Evolutionary conservation across 2,888 invertebrate genomes (phyloP), one percentile per base, ranked within the genome.

Genomic region (Chromoteleia sp.): DNA sequence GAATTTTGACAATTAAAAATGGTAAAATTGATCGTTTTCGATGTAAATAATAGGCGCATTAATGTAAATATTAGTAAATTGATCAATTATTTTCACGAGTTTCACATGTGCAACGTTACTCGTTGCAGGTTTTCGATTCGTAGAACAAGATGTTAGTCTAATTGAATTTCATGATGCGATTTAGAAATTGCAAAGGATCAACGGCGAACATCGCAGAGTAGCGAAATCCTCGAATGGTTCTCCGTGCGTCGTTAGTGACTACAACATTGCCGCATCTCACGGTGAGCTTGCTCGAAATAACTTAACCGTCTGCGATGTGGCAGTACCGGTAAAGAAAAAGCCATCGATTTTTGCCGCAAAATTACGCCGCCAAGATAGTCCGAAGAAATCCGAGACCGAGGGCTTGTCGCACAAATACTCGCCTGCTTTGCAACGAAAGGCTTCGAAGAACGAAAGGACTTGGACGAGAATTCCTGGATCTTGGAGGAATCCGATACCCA

Each of bases 241-340:
- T 67, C 70, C 58, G 25, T 83, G 79, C 71, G 73, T 82, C 56
- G 54, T 74, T 29, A 85, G 50, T 82, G 88, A 88, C 83, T 87
- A 86, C 83, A 87, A 85, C 56, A 85, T 89, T 83, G 87, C 87
- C 61, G 88, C 87, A 10, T 88, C 90, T 15, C 86, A 87, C 33
- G 87, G 89, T 6, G 88, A 90, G 79, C 84, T 88, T 25, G 85
- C 88, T 81, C 84, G 89, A 85, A 86, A 86, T 84, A 87, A 85
- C 83, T 86, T 87, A 68, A 65, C 83, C 58, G 75, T 85, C 19
- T 86, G 84, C 67, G 89, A 89, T 74, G 87, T 85, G 43, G 82
- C 86, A 76, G 77, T 84, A 30, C 82, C 74, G 58, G 63, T 65
- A 52, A 82, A 73, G 67, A 82, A 81, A 68, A 84, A 82, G 78